These are phyloP conservation scores for Sylvicola cinctus DNA, from an alignment of 2,888 invertebrate genomes.

Conservation along the genomic window DNA sequence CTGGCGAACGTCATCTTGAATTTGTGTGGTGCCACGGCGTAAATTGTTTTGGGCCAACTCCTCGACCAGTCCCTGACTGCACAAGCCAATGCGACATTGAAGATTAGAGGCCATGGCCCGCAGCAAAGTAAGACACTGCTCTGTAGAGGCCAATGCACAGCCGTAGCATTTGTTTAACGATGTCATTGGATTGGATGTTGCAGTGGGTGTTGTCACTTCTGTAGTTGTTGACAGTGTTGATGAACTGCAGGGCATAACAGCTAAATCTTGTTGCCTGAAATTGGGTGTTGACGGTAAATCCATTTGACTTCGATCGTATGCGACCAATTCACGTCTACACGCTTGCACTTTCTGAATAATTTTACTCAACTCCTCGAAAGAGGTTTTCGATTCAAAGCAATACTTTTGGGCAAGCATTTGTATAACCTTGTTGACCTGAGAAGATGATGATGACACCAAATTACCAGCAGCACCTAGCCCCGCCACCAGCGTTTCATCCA, in stretches of 20 bases:
- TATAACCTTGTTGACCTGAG: slow-evolving; percentile 77
- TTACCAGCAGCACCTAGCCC: slow-evolving; percentile 20
- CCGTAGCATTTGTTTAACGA: slow-evolving; percentile 56
- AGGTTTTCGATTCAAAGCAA: slow-evolving; percentile 82
- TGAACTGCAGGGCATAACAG: slow-evolving; percentile 7
- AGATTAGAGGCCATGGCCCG: slow-evolving; percentile 71
- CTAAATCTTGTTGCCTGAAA: slow-evolving; percentile 5
- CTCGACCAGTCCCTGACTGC: slow-evolving; percentile 68
- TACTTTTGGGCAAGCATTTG: slow-evolving; percentile 88
- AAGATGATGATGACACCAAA: slow-evolving; percentile 21
- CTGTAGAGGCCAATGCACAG: slow-evolving; percentile 75
- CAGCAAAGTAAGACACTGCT: slow-evolving; percentile 80
- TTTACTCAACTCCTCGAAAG: slow-evolving; percentile 86
- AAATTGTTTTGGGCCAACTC: slow-evolving; percentile 81
- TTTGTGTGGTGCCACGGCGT: slow-evolving; percentile 63
- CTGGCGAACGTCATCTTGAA: slow-evolving; percentile 62
- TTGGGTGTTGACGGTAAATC: slow-evolving; percentile 25
- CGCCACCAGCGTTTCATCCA: slow-evolving; percentile 29
- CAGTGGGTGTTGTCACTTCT: not conserved
- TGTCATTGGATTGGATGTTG: slow-evolving; percentile 6
- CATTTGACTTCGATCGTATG: slow-evolving; percentile 71
- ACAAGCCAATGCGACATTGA: slow-evolving; percentile 51
- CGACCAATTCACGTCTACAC: slow-evolving; percentile 71
- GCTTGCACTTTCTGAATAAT: slow-evolving; percentile 80
- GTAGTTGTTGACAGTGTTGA: slow-evolving; percentile 4